Evolutionary conservation across 1,140 invertebrate species (phyloP), one percentile per base, ranked within the genome.

Genomic region (Solenopsis invicta): DNA sequence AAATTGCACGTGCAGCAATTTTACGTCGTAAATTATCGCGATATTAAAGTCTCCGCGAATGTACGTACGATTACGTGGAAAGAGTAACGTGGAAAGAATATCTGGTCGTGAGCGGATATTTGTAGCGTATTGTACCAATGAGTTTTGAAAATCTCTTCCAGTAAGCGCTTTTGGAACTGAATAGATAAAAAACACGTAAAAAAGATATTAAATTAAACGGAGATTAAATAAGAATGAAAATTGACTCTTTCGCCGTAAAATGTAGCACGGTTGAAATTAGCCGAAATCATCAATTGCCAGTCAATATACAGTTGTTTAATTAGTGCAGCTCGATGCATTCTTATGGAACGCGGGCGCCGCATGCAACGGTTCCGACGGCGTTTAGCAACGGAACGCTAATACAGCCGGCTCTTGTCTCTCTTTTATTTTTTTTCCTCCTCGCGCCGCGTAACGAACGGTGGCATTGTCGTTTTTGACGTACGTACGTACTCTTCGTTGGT

Each of bases 311-410:
- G 50, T 21, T n/a, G 41, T 59, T 74, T 74, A 72, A 80, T 54
- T 45, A 66, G 10, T 16, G 16, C 67, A 12, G 29, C 37, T 24
- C 24, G 67, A 45, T 29, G 54, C 67, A n/a, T 50, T 84, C 69
- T 75, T 84, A 84, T 13, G 80, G 54, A 74, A 74, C 21, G n/a
- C 45, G 62, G 10, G 2, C 34, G 29, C 16, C 52, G 74, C 41
- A 85, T 64, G 74, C 41, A 85, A 78, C 72, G 21, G 82, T 78
- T 85, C 34, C 48, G 21, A 12, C 24, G 45, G 56, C 45, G 56
- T 56, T 85, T 85, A 77, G 48, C 72, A 56, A 37, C 85, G 52
- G 37, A 81, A 81, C 54, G 76, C 16, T 85, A 69, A 87, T 66
- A 54, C 69, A 18, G 41, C 67, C 71, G 18, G 37, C 61, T 45